Conservation (phyloP, 35 echinoderm and acorn worm species). For the Lytechinus variegatus region DNA sequence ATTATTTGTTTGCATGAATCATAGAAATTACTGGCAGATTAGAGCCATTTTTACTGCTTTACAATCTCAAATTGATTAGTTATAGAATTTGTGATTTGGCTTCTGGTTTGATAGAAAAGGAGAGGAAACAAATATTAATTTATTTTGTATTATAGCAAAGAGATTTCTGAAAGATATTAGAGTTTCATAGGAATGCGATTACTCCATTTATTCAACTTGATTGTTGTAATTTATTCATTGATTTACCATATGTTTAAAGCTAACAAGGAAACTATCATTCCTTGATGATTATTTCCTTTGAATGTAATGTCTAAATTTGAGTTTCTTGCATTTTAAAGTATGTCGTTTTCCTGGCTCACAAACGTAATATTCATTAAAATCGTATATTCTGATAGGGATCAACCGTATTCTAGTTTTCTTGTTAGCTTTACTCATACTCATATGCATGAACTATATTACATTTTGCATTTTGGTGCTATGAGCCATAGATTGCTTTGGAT, state of each 20-base stretch:
- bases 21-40: not conserved
- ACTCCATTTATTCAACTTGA: not conserved
- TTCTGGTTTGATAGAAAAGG: not conserved
- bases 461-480: not conserved
- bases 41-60: not conserved
- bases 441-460: not conserved
- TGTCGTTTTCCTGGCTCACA: no score
- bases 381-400: no score
- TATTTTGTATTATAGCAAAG: not conserved
- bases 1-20: not conserved
- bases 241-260: not conserved
- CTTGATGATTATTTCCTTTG: no score
- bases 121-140: not conserved
- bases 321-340: no score
- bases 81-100: not conserved
- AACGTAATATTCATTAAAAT: no score
- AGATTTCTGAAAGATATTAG: not conserved
- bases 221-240: not conserved
- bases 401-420: not conserved
- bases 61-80: not conserved
- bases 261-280: not conserved
- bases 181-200: not conserved
- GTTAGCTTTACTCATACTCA: not conserved
- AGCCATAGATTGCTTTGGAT: not conserved
- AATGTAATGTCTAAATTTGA: no score